A percentile compares a stretch with the other conserved stretches of the same genome.
Evolutionary conservation across 2,797 vertebrate species (phyloP).

Genomic region (Notoglanidium macrostoma): DNA sequence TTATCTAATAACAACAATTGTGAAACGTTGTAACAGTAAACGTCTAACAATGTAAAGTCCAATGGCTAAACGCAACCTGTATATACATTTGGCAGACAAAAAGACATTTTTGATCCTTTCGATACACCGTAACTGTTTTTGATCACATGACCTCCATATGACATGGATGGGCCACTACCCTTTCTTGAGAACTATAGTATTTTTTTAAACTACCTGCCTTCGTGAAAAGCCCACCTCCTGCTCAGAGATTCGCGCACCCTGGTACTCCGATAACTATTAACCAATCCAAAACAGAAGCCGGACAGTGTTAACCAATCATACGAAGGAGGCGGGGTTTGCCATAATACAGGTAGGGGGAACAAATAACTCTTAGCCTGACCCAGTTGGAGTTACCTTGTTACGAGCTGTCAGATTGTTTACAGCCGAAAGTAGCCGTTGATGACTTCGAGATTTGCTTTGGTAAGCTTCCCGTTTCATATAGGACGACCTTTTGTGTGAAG

Average conservation of each 20-base stretch:
- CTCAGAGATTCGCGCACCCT: background rate
- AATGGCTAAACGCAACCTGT: background rate
- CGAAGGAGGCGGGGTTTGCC: background rate
- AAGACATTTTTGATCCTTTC: background rate
- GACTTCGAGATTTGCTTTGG: background rate
- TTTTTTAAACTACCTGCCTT: background rate
- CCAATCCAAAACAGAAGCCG: background rate
- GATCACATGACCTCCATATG: slow-evolving; percentile 19
- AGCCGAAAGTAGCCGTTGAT: background rate
- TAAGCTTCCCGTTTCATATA: background rate
- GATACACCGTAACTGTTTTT: background rate
- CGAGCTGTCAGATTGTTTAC: slow-evolving; percentile 27
- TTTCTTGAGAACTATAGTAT: background rate
- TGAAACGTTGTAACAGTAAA: background rate
- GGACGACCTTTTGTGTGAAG: background rate
- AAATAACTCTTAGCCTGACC: background rate
- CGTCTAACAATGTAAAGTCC: background rate
- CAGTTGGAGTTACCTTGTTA: background rate
- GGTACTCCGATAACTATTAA: background rate
- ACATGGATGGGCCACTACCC: background rate
- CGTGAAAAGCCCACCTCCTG: background rate
- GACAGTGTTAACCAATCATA: background rate
- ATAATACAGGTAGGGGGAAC: slow-evolving; percentile 10
- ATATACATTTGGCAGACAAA: background rate
- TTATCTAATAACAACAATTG: background rate